phyloP scores from a whole-genome alignment of 1,140 invertebrate species.

The Leptoteleia sp. region DNA sequence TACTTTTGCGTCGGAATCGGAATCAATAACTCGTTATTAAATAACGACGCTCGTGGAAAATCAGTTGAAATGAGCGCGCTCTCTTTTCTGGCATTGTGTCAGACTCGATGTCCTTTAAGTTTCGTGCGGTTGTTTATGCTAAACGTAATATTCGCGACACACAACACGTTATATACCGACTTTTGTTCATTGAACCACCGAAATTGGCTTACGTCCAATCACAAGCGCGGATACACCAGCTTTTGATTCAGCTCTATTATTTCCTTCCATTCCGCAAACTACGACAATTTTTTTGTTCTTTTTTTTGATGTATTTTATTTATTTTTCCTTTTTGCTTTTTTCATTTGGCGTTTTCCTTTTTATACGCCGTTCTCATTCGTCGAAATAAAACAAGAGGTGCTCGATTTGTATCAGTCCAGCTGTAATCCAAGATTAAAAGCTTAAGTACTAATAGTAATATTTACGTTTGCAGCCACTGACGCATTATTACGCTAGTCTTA shows the following conservation, averaged over 20 bases:
- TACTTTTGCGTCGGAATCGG: background rate
- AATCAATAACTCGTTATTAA: background rate
- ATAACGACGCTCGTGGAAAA: background rate
- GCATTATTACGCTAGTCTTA: no score
- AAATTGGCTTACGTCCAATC: conserved; percentile 44
- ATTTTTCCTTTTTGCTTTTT: no score
- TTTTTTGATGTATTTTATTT: no score
- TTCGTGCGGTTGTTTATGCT: conserved; percentile 22
- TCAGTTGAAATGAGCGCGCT: background rate
- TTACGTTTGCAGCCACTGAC: no score
- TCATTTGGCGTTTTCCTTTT: background rate
- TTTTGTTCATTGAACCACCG: conserved; percentile 31
- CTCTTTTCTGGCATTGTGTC: conserved; percentile 2
- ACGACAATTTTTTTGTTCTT: conserved; percentile 8
- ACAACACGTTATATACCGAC: conserved; percentile 30
- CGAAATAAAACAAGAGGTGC: conserved; percentile 27
- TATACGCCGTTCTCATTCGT: no score
- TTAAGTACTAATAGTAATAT: no score
- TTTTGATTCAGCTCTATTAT: conserved; percentile 6
- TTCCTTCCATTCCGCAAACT: conserved; percentile 15
- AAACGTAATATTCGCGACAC: conserved; percentile 24
- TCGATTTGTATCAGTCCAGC: conserved; percentile 3
- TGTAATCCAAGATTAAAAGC: background rate
- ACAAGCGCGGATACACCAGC: conserved; percentile 10
- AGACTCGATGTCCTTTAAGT: conserved; percentile 11